Conservation (phyloP, 2,888 invertebrate species). For the Formica aserva region DNA sequence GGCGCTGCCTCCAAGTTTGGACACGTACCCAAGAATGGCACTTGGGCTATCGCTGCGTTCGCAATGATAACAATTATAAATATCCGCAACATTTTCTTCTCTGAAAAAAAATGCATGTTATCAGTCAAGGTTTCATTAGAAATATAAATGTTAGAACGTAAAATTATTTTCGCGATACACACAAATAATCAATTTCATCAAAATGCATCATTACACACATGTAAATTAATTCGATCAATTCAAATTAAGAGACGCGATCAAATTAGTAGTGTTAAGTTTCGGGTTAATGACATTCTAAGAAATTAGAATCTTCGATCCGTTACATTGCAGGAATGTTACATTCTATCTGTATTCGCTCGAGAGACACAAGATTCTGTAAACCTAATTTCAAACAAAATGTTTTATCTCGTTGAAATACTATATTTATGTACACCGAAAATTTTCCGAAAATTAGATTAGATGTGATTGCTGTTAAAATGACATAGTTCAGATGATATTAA, state of each 20-base stretch:
- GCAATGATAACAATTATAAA: slow-evolving; percentile 71
- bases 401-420: background rate
- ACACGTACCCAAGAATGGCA: slow-evolving; percentile 89
- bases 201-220: background rate
- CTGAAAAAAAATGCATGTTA: slow-evolving; percentile 34
- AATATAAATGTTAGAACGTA: background rate
- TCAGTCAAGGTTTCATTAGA: background rate
- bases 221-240: background rate
- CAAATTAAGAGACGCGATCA: background rate
- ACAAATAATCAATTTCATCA: background rate
- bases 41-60: slow-evolving; percentile 86
- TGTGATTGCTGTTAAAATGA: background rate
- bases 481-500: background rate
- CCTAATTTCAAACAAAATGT: background rate
- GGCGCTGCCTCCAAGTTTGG: slow-evolving; percentile 88
- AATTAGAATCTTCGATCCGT: background rate
- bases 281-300: background rate
- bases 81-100: slow-evolving; percentile 71
- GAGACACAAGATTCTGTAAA: background rate
- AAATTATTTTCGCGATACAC: background rate
- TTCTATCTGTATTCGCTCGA: background rate
- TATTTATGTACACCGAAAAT: background rate
- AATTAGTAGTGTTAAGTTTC: background rate
- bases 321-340: background rate
- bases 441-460: background rate